Base-by-base conservation (phyloP, 2,113 vertebrate species). In the Accipiter virgatus region DNA sequence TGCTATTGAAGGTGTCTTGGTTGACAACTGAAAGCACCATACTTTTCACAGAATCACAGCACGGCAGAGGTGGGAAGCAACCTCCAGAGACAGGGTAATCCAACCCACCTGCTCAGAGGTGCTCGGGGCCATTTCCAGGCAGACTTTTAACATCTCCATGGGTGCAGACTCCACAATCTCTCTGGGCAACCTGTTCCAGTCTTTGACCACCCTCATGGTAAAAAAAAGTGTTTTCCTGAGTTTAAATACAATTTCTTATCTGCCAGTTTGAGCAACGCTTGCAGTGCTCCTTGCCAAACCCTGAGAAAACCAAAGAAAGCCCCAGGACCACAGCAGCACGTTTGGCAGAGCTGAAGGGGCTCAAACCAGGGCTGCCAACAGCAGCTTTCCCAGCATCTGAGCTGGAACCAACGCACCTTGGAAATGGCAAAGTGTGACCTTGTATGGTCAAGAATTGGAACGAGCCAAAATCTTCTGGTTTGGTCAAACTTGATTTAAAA, bases 381-480 rank as follows among this genome's bases (percentile, higher is more conserved):
- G 13, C 45, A 81, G 27, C 9, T 85, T 89, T 90, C 43, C 62
- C 53, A 90, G 17, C 32, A 45, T 29, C 53, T 61, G 31, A 68
- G 22, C 31, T 72, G 48, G 31, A 86, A 80, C 68, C 62, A 32
- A 10, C 10, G 26, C 0, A 2, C 81, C 50, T 53, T 59, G 31
- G 34, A 94, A 91, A 56, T 11, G 22, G 12, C 11, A 80, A 91
- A 78, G 22, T 43, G 31, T 82, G 71, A 86, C 93, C 77, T 90
- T 92, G 34, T 90, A 88, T 82, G 66, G 90, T 82, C 53, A 95
- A 94, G 56, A 89, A 87, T 40, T 68, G 45, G 47, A 96, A 82
- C 25, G 45, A 63, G 18, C 4, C 43, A 68, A 81, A 85, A 50
- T 50, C 55, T 61, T 50, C 59, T 48, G 34, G 77, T 90, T 85